Evolutionary conservation across 2,113 vertebrate species (phyloP).

Genomic region (Typhlomys cinereus): DNA sequence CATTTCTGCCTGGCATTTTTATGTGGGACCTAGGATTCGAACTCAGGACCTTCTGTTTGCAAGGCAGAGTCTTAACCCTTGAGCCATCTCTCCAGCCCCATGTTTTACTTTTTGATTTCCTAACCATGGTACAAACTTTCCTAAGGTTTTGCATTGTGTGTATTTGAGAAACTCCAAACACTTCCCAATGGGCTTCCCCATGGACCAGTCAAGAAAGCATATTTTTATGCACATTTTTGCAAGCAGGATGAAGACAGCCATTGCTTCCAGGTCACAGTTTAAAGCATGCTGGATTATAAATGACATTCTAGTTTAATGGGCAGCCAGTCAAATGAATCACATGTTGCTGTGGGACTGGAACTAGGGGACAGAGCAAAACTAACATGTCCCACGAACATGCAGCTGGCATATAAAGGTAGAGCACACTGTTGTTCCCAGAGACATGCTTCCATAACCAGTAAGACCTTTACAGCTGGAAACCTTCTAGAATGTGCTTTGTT

Average conservation of each 20-base stretch:
- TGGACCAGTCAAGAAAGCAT: background rate
- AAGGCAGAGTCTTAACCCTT: too few species aligned
- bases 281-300: background rate
- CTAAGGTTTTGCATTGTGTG: background rate
- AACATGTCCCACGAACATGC: background rate
- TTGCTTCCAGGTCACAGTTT: background rate
- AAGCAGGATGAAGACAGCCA: background rate
- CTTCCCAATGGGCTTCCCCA: background rate
- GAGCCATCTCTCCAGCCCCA: too few species aligned
- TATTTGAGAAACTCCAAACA: background rate
- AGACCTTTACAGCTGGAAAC: background rate
- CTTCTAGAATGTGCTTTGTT: too few species aligned
- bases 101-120: background rate
- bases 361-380: background rate
- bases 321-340: background rate
- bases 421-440: background rate
- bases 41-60: too few species aligned
- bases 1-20: too few species aligned
- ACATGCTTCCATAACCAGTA: background rate
- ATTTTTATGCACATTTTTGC: background rate
- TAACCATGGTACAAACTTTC: background rate
- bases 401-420: background rate
- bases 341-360: background rate
- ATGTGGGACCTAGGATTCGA: too few species aligned
- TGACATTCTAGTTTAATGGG: conserved; percentile 20